Percentiles rank a stretch among this genome's conserved stretches.
Evolutionary conservation across 2,888 invertebrate species (phyloP).

Genomic region (Tanaodytes sp.): DNA sequence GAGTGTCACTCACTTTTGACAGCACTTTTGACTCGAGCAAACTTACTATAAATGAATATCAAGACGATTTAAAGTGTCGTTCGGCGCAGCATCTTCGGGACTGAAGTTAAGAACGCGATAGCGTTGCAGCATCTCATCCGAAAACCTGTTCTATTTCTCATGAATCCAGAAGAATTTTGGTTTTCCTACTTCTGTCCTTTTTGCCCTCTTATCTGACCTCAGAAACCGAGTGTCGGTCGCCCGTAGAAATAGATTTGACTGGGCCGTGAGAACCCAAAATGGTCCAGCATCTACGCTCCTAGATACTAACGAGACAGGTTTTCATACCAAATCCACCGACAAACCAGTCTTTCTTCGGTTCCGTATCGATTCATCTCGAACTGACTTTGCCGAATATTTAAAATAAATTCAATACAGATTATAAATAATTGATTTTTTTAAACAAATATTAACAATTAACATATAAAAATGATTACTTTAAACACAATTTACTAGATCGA

Average conservation of each 20-base stretch:
- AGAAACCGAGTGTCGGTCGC: constrained; percentile 38
- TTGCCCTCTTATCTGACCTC: constrained; percentile 51
- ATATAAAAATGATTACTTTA: no score
- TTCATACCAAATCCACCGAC: constrained; percentile 31
- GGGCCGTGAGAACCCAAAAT: constrained; percentile 68
- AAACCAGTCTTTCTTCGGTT: constrained; percentile 39
- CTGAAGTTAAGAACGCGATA: constrained; percentile 62
- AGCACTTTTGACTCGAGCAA: no score
- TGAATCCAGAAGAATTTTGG: constrained; percentile 60
- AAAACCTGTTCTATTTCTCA: constrained; percentile 62
- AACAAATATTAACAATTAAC: no score
- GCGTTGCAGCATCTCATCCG: constrained; percentile 56
- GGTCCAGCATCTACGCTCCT: constrained; percentile 60
- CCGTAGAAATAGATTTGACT: constrained; percentile 59
- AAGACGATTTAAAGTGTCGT: constrained; percentile 58
- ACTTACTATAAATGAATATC: no score
- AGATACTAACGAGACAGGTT: constrained; percentile 61
- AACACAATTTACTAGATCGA: no score
- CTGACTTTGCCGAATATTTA: no score
- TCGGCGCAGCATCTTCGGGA: constrained; percentile 65
- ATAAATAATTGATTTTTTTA: not conserved
- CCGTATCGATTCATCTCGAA: no score
- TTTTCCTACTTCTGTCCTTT: constrained; percentile 58
- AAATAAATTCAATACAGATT: not conserved
- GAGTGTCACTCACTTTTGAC: no score